Conservation (phyloP, 2,797 vertebrate genomes). For the Eulemur albifrons region DNA sequence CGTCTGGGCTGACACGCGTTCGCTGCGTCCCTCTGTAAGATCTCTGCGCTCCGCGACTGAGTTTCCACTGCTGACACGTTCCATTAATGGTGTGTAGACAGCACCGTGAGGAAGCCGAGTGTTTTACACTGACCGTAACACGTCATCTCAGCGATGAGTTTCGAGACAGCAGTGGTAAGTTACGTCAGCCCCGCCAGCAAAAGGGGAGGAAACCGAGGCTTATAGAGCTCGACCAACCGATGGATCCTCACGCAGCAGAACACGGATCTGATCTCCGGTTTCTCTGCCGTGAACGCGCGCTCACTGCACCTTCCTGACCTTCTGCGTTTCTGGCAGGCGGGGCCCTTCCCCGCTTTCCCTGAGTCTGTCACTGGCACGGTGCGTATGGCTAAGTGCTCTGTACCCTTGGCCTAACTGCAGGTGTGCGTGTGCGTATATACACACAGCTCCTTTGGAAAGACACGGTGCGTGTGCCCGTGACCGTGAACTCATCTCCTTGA, state of each 20-base stretch:
- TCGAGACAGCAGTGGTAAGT: too few relatives aligned
- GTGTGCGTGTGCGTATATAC: neutral
- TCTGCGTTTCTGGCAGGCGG: neutral
- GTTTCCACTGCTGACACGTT: neutral
- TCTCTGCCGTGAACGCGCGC: neutral
- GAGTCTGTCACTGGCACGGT: neutral
- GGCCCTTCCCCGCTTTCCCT: neutral
- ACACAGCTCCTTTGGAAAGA: neutral
- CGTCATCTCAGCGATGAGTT: neutral
- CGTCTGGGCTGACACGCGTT: neutral
- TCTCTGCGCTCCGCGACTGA: neutral
- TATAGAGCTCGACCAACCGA: neutral
- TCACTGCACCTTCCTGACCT: neutral
- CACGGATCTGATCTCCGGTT: neutral
- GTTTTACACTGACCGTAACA: neutral
- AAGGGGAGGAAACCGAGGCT: neutral
- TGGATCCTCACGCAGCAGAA: neutral
- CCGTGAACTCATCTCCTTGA: neutral
- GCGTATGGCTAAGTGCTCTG: neutral
- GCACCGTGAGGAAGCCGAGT: neutral
- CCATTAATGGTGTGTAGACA: neutral
- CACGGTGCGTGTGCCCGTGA: neutral
- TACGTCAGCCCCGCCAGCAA: neutral
- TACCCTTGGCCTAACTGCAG: neutral
- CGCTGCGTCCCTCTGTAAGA: neutral